Evolutionary conservation across 2,888 invertebrate genomes (phyloP), one percentile per base, ranked within the genome.

Genomic region (Salticus scenicus): DNA sequence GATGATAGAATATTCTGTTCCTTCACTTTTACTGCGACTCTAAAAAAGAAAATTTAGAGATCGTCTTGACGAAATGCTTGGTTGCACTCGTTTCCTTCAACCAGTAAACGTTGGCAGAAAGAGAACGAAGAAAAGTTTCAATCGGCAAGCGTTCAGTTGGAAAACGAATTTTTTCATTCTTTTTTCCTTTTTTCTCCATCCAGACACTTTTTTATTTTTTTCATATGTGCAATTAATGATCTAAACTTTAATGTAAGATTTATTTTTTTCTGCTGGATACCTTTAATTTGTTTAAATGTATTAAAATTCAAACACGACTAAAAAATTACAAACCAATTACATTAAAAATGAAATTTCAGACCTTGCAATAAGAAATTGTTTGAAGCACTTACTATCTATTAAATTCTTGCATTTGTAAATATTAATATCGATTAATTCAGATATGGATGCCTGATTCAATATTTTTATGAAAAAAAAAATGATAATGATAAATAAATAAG

Each of bases 1-100:
- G 72, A 77, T 76, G 72, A 47, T 33, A 57, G 27, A 30, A 17
- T 70, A 33, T 76, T 63, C 42, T 31, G 47, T 33, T 69, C 67
- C 74, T 20, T 17, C 20, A 67, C 69, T 73, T 41, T 69, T 63
- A 28, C 33, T 47, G 51, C 72, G 24, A n/a, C 5, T 14, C 37
- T 17, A 2, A 57, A 81, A 79, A 79, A 66, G 33, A 66, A 41
- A 37, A 24, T 24, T 57, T 57, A 57, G 24, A 57, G 7, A 57
- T 57, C 47, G 47, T 47, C 57, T 24, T 57, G 57, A 24, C 57
- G 57, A 24, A 5, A 57, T 57, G 57, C 24, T 24, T 57, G 57
- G 57, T 17, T 57, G 57, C 24, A 57, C 42, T 14, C 5, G 57
- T 57, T 57, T 57, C 24, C 20, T 57, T 57, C 24, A 1, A 7